These are phyloP conservation scores for Physocephala rufipes DNA, from an alignment of 2,888 invertebrate genomes.

Conservation along the genomic window DNA sequence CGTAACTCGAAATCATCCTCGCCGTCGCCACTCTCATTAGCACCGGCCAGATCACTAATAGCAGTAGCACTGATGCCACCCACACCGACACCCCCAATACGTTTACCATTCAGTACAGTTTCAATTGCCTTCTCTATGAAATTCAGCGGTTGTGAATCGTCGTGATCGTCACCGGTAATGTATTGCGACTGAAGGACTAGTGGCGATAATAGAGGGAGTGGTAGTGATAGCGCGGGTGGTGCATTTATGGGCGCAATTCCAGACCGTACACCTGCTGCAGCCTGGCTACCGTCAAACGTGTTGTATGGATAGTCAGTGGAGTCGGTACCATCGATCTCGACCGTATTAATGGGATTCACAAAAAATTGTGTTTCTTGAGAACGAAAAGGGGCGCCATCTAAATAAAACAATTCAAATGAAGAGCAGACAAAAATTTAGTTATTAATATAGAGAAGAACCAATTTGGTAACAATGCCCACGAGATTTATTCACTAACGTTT, in stretches of 20 bases:
- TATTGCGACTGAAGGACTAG: constrained; percentile 20
- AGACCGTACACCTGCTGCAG: background rate
- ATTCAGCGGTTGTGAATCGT: constrained; percentile 10
- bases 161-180: constrained; percentile 2
- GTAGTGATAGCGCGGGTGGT: background rate
- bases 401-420: background rate
- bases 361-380: constrained; percentile 36
- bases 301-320: constrained; percentile 39
- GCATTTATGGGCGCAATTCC: background rate
- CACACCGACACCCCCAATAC: background rate
- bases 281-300: background rate
- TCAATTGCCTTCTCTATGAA: constrained; percentile 32
- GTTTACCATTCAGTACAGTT: constrained; percentile 4
- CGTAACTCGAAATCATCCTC: constrained; percentile 39
- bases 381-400: constrained; percentile 36
- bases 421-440: background rate
- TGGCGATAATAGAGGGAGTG: constrained; percentile 14
- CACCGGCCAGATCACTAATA: background rate
- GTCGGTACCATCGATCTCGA: constrained; percentile 32
- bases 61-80: constrained; percentile 12
- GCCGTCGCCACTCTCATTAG: constrained; percentile 7
- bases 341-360: constrained; percentile 20
- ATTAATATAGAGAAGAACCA: too few relatives aligned
- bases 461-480: background rate
- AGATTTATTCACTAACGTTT: too few relatives aligned